Evolutionary conservation across 1,140 invertebrate species (phyloP).

Genomic region (Triops longicaudatus): DNA sequence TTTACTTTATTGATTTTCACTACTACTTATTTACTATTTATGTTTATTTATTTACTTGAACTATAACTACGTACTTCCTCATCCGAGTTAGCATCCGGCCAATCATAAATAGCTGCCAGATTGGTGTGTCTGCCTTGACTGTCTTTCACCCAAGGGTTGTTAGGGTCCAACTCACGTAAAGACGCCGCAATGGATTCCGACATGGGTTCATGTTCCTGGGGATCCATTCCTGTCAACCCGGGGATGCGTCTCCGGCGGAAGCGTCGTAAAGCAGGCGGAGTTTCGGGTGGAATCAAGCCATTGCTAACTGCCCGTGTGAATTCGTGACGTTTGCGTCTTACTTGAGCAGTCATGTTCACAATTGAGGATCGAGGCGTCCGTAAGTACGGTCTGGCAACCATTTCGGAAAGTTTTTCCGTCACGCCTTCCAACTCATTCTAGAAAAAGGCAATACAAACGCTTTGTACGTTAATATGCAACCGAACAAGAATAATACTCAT

Average conservation of each 20-base stretch:
- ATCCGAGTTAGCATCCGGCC: constrained; percentile 53
- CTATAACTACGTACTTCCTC: constrained; percentile 38
- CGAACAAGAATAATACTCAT: no score
- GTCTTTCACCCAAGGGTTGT: constrained; percentile 50
- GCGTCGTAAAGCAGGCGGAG: constrained; percentile 48
- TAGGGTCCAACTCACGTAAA: constrained; percentile 45
- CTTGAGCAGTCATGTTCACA: constrained; percentile 50
- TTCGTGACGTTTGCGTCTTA: constrained; percentile 53
- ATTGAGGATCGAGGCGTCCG: constrained; percentile 53
- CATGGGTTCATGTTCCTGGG: constrained; percentile 37
- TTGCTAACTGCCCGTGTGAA: constrained; percentile 56
- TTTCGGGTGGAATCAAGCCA: constrained; percentile 57
- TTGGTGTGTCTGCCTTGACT: constrained; percentile 47
- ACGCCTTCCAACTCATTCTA: constrained; percentile 59
- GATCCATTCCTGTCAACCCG: constrained; percentile 38
- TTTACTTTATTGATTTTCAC: background rate
- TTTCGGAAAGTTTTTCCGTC: constrained; percentile 56
- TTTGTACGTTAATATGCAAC: no score
- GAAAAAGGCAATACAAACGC: no score
- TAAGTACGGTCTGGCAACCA: constrained; percentile 55
- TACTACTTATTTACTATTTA: background rate
- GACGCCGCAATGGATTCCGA: constrained; percentile 44
- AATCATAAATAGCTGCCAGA: constrained; percentile 50
- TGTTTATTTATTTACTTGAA: background rate
- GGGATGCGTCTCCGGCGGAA: constrained; percentile 39